Base-by-base conservation (phyloP, 2,113 vertebrate species). In the Lathamus discolor region DNA sequence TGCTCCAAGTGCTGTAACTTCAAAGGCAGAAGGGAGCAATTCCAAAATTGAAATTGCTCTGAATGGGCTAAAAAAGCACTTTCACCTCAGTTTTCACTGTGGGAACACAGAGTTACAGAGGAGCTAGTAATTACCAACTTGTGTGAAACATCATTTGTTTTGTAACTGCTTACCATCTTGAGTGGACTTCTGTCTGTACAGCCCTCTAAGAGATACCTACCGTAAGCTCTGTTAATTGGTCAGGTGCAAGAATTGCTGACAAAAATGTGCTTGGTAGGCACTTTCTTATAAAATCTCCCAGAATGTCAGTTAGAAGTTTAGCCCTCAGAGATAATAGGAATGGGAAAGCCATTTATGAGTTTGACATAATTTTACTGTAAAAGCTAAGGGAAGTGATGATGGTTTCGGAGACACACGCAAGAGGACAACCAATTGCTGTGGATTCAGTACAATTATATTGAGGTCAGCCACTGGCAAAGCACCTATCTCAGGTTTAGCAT, bases 291-390 rank as follows among this genome's bases (percentile, higher is more conserved):
- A 86, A 92, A 93, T 70, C 93, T 39, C 82, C 84, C 86, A 93
- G 73, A 52, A 18, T 3, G 54, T 35, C 96, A 94, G 88, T 57
- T 59, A 82, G 66, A 52, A 88, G 83, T 28, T 80, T 5, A 91
- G 83, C 62, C 90, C 74, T 66, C 77, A 29, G 91, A 95, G 88
- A 67, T 41, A 66, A 33, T 41, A 73, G 52, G 51, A 70, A 35
- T 5, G 48, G 70, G 43, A 91, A 93, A 94, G 77, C 39, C 62
- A 52, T 92, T 95, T 84, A 91, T 13, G 83, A 94, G 33, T 77
- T 78, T 96, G 93, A 93, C 95, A 95, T 73, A 64, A 78, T 90
- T 88, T 92, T 10, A 64, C 76, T 57, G 77, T 12, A 29, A 5
- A 94, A 91, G 76, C 67, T 88, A 61, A 70, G 73, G 73, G 39